Evolutionary conservation across 1,140 invertebrate genomes (phyloP), one percentile per base, ranked within the genome.

Genomic region (Rhyzopertha dominica): DNA sequence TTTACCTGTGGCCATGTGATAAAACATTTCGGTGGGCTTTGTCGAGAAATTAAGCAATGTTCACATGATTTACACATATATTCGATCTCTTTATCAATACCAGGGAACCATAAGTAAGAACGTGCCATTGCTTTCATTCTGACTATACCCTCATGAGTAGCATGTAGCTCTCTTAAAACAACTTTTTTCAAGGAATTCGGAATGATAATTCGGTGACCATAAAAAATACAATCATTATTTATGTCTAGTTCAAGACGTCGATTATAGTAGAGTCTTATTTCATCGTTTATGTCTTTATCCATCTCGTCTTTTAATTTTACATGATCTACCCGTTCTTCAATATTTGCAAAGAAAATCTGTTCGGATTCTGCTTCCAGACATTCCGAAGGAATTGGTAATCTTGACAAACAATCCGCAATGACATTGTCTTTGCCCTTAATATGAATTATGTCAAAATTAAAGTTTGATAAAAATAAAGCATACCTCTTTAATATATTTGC

Each of bases 331-430:
- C n/a, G 53, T 4, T 49, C 45, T 28, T 48, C 34, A 14, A 35
- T 10, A 29, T 53, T 35, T 28, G 24, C 55, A 31, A 49, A 30
- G 18, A 50, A 31, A 20, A 55, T 34, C 22, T 47, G 14, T 10
- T 23, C 26, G 7, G 8, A 17, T 38, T 39, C 26, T 35, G 26
- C 30, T 24, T 51, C 17, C 9, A 28, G 19, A 14, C 17, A 30
- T 9, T 46, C 30, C n/a, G 20, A 25, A 39, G 26, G n/a, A 38
- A 32, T 7, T 7, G 30, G 8, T 32, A 32, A 32, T 32, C 30
- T 32, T 7, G 30, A 32, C 10, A 32, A 32, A 32, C 30, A 32
- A 14, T 32, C 25, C n/a, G 25, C 25, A 8, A 26, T 26, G 8
- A 26, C 25, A 26, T 26, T 26, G 8, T 26, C n/a, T n/a, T 26